phyloP scores from a whole-genome alignment of 2,888 invertebrate genomes.

The Ephialtes manifestator region DNA sequence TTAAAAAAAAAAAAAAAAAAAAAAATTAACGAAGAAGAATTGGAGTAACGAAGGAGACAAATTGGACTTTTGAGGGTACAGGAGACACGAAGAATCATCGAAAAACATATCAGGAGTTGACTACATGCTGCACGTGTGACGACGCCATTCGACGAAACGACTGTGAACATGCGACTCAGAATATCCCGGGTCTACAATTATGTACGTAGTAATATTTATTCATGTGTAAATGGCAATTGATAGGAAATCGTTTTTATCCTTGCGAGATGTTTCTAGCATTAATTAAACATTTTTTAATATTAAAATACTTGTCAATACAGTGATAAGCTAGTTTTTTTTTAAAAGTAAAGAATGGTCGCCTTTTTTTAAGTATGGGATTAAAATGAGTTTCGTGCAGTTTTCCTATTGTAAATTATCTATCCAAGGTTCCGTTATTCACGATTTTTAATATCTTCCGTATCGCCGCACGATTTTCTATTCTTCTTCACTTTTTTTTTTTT shows the following conservation, averaged over 20 bases:
- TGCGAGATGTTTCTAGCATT: not conserved
- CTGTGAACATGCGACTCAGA: constrained; percentile 79
- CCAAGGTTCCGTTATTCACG: constrained; percentile 52
- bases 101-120: constrained; percentile 1
- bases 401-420: constrained; percentile 14
- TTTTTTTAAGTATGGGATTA: too few relatives aligned
- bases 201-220: constrained; percentile 80
- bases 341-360: too few relatives aligned
- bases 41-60: constrained; percentile 1
- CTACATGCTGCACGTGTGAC: constrained; percentile 74
- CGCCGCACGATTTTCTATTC: constrained; percentile 28
- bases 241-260: not conserved
- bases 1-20: too few relatives aligned
- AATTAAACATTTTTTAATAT: not conserved
- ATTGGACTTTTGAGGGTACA: not conserved
- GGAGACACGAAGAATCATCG: not conserved
- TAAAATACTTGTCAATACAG: not conserved
- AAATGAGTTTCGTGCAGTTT: constrained; percentile 16
- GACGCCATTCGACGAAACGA: constrained; percentile 71
- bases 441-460: constrained; percentile 61
- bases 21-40: constrained; percentile 14
- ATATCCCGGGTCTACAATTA: constrained; percentile 80
- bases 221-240: constrained; percentile 5
- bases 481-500: not conserved
- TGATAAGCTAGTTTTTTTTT: not conserved